Base-by-base conservation (phyloP, 2,888 invertebrate species). In the Acleris emargana region DNA sequence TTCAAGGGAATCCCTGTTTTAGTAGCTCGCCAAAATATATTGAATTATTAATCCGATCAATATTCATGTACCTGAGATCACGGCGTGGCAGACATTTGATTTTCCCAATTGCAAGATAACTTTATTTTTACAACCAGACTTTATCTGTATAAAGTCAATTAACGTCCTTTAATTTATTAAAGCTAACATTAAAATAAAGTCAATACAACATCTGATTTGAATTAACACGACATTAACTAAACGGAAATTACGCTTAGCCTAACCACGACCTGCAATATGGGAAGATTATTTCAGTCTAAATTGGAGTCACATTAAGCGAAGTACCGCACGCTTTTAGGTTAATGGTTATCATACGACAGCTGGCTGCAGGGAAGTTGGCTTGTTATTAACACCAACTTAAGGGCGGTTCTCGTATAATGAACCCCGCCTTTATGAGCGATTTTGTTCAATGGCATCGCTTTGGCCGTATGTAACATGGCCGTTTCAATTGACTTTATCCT, bases 261-360 rank as follows among this genome's bases (percentile, higher is more conserved):
- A 32, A 51, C 60, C 66, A 45, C 55, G 50, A 55, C 55, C 50
- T 52, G 66, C 55, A 57, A 57, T 61, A 61, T 61, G 66, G 61
- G 32, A 75, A 76, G 75, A 78, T 78, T 74, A 78, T 73, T 75
- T 72, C 70, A 72, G 74, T 74, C 71, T 71, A 76, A 81, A 82
- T 81, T 81, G 75, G 73, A 74, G 77, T 74, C 73, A 74, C 78
- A 80, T 77, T 80, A 80, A 71, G 67, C 66, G 57, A 69, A 75
- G 73, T 70, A 77, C 80, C 77, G 61, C 75, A 77, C 68, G 79
- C 78, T 82, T 82, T 82, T 81, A 82, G 76, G 76, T 69, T 78
- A 82, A 81, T 80, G 76, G 76, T 76, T 77, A 78, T 76, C 71
- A 74, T 72, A 69, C 74, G 72, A 74, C 69, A 61, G 64, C 61